These are phyloP conservation scores for Mesoligia furuncula DNA, from an alignment of 2,888 invertebrate genomes.

Conservation along the genomic window DNA sequence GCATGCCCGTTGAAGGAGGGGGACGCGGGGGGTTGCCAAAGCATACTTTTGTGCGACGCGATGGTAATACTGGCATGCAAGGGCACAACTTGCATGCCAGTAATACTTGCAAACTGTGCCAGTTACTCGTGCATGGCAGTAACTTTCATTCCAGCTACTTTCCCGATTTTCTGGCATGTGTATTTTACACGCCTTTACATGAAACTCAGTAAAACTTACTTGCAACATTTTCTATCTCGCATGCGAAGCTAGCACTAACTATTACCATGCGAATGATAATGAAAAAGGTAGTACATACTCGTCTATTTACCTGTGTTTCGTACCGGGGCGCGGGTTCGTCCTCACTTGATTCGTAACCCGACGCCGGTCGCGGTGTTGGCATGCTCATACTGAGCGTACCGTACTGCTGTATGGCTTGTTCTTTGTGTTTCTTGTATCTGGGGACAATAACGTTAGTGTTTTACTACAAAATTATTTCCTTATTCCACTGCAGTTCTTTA, in stretches of 20 bases:
- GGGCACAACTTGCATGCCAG: no score
- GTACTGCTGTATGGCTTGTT: constrained; percentile 94
- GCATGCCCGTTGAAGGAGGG: no score
- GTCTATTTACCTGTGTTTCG: constrained; percentile 94
- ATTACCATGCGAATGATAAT: constrained; percentile 38
- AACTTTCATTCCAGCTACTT: no score
- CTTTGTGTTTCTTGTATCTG: constrained; percentile 97
- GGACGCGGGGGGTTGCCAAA: no score
- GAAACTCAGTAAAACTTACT: neutral
- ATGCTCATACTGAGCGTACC: constrained; percentile 85
- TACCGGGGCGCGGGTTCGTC: constrained; percentile 97
- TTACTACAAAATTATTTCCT: neutral
- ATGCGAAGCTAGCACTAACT: constrained; percentile 44
- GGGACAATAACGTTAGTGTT: neutral
- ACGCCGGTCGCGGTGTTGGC: constrained; percentile 84
- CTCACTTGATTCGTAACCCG: constrained; percentile 89
- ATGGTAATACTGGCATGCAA: no score
- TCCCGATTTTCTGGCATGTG: no score
- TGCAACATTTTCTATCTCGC: constrained; percentile 12
- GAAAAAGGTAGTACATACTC: constrained; percentile 41
- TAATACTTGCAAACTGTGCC: no score
- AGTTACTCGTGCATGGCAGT: no score
- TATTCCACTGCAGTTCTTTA: neutral
- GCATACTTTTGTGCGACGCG: no score
- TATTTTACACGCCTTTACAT: no score